These are phyloP conservation scores for Phenacoccus solenopsis DNA, from an alignment of 1,140 invertebrate species.

Conservation along the genomic window DNA sequence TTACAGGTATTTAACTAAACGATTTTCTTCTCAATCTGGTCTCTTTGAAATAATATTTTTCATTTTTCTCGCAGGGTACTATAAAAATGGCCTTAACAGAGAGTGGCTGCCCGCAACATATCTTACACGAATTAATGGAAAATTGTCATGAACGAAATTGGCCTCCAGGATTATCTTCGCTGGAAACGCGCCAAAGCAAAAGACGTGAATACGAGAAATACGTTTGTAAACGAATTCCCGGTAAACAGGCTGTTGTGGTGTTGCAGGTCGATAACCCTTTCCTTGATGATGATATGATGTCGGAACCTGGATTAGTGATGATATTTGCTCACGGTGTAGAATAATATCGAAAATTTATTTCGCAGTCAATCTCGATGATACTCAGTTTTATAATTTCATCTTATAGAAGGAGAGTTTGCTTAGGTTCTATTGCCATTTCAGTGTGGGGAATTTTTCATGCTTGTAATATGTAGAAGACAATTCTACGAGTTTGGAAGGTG, in stretches of 20 bases:
- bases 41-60: background rate
- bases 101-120: constrained; percentile 80
- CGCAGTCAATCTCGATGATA: too few species aligned
- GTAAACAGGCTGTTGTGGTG: constrained; percentile 88
- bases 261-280: constrained; percentile 88
- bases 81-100: constrained; percentile 84
- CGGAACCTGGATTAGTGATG: constrained; percentile 94
- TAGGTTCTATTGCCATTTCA: too few species aligned
- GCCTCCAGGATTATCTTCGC: constrained; percentile 79
- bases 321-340: constrained; percentile 97
- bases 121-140: constrained; percentile 89
- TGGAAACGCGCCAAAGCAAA: constrained; percentile 88
- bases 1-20: constrained; percentile 53
- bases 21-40: background rate
- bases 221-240: constrained; percentile 83
- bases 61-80: constrained; percentile 52
- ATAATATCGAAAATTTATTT: too few species aligned
- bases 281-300: constrained; percentile 89
- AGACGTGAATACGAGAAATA: constrained; percentile 86
- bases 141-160: constrained; percentile 91
- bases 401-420: too few species aligned
- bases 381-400: too few species aligned
- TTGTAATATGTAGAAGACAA: too few species aligned
- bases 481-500: too few species aligned
- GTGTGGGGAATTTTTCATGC: too few species aligned